These are phyloP conservation scores for Stenolophus ochropezus DNA, from an alignment of 2,888 invertebrate genomes.

Conservation along the genomic window DNA sequence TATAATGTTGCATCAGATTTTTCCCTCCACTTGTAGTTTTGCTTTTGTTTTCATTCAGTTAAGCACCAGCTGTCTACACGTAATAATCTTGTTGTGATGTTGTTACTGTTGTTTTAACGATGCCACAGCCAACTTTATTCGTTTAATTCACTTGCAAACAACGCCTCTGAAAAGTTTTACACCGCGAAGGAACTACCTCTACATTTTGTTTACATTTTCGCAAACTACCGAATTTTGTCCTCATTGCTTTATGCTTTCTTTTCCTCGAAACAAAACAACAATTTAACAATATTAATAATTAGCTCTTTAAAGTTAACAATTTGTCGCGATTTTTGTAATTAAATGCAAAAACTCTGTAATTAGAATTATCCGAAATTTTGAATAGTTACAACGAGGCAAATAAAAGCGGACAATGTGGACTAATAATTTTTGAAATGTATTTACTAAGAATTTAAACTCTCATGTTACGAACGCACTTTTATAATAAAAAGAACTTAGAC, in stretches of 20 bases:
- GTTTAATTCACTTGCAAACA: neutral
- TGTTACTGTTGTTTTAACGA: neutral
- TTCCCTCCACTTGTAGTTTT: conserved; percentile 20
- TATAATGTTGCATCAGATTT: conserved; percentile 22
- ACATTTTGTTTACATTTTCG: neutral
- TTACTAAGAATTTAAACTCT: no score
- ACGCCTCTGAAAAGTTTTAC: neutral
- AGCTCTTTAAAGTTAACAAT: no score
- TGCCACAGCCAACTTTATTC: neutral
- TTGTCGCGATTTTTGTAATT: no score
- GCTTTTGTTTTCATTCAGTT: conserved; percentile 27
- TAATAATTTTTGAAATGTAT: no score
- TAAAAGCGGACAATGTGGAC: no score
- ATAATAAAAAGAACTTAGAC: no score
- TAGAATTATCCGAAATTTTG: no score
- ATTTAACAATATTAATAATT: no score
- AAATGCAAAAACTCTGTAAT: no score
- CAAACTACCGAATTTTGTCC: neutral
- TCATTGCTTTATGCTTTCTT: neutral
- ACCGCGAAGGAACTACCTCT: neutral
- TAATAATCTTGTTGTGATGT: conserved; percentile 2
- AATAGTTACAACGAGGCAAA: no score
- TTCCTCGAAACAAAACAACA: no score
- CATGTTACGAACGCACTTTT: no score
- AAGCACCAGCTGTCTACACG: neutral